These are phyloP conservation scores for Acleris laterana DNA, from an alignment of 2,888 invertebrate species.

Conservation along the genomic window DNA sequence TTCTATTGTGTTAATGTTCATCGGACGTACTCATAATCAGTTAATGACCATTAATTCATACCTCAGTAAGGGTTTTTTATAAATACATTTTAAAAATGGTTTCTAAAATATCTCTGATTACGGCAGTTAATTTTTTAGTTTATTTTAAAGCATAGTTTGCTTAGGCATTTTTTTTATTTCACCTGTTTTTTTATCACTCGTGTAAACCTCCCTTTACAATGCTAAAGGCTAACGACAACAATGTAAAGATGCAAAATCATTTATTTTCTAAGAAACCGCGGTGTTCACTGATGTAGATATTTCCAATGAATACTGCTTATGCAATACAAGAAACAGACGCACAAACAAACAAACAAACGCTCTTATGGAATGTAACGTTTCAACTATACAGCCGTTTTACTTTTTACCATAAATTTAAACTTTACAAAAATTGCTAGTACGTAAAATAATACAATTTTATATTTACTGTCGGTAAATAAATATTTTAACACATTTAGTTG, in stretches of 20 bases:
- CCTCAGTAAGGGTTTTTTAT: no score
- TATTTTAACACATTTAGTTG: background rate
- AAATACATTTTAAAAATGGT: no score
- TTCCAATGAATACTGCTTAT: slow-evolving; percentile 9
- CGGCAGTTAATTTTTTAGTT: background rate
- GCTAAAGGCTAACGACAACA: slow-evolving; percentile 43
- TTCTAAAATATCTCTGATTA: no score
- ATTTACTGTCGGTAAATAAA: background rate
- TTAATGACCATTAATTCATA: no score
- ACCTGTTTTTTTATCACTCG: background rate
- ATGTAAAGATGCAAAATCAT: slow-evolving; percentile 45
- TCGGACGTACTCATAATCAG: no score
- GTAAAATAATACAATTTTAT: background rate
- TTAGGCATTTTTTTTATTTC: background rate
- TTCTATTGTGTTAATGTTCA: no score
- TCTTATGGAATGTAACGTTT: no score
- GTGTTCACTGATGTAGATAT: slow-evolving; percentile 20
- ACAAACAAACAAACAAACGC: background rate
- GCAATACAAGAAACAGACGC: slow-evolving; percentile 1
- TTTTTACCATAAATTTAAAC: background rate
- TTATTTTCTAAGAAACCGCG: slow-evolving; percentile 34
- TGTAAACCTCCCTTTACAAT: slow-evolving; percentile 41
- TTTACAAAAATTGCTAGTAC: slow-evolving; percentile 2
- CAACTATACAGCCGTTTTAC: background rate
- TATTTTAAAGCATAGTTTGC: background rate